A percentile compares a stretch with the other conserved stretches of the same genome.
Evolutionary conservation across 2,888 invertebrate genomes (phyloP).

Genomic region (Neelides folsomi): DNA sequence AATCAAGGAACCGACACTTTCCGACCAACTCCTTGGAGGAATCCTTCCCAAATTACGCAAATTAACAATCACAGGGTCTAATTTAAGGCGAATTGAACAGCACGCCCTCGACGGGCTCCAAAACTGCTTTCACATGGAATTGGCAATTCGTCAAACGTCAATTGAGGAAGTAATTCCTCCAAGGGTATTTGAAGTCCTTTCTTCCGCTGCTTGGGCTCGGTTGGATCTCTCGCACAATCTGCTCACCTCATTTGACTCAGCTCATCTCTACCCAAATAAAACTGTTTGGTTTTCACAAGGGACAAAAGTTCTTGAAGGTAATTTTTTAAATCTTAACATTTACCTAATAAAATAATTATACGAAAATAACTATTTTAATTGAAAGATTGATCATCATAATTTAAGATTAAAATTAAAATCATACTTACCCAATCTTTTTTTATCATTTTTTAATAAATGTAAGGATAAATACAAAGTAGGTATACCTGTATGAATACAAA

Average conservation of each 20-base stretch:
- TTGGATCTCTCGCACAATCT: slow-evolving; percentile 71
- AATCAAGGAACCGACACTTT: slow-evolving; percentile 58
- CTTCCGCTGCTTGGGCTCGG: slow-evolving; percentile 24
- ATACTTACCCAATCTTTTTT: too few species aligned
- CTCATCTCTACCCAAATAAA: slow-evolving; percentile 72
- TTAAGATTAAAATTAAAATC: too few species aligned
- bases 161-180: slow-evolving; percentile 59
- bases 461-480: too few species aligned
- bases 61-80: slow-evolving; percentile 63
- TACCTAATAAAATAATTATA: too few species aligned
- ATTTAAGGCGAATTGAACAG: slow-evolving; percentile 58
- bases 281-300: slow-evolving; percentile 77
- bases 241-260: slow-evolving; percentile 63
- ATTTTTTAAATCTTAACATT: too few species aligned
- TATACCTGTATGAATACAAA: too few species aligned
- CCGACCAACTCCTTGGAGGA: slow-evolving; percentile 59
- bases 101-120: slow-evolving; percentile 63
- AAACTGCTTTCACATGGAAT: slow-evolving; percentile 58
- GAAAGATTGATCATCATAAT: too few species aligned
- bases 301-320: slow-evolving; percentile 69
- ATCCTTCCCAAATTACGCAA: slow-evolving; percentile 66
- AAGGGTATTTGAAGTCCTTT: slow-evolving; percentile 38
- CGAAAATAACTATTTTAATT: too few species aligned
- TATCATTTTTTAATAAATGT: too few species aligned
- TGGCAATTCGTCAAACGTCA: slow-evolving; percentile 63